A percentile compares a stretch with the other conserved stretches of the same genome.
Conservation (phyloP, 2,113 vertebrate genomes). For the Oncorhynchus mykiss region DNA sequence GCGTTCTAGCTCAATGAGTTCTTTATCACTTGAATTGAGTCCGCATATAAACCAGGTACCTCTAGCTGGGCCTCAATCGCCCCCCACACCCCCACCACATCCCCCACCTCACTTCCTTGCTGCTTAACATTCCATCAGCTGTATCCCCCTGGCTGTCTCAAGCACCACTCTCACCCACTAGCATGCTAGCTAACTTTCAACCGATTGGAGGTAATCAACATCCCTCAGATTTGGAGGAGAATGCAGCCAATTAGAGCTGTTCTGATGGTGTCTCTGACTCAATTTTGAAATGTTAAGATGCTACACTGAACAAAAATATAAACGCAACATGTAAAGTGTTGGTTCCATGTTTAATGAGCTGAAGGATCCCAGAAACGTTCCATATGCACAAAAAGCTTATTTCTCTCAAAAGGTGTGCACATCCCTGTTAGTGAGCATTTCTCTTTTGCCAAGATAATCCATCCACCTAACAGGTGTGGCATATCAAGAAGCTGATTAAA, state of each 20-base stretch:
- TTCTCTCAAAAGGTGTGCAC: too few species aligned
- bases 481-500: too few species aligned
- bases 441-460: too few species aligned
- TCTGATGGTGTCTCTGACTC: not conserved
- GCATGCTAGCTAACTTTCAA: too few species aligned
- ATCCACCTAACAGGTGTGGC: too few species aligned
- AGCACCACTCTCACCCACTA: not conserved
- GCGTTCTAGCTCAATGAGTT: conserved; percentile 97
- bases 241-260: not conserved
- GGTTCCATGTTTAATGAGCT: too few species aligned
- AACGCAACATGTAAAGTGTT: too few species aligned
- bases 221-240: not conserved
- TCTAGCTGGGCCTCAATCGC: conserved; percentile 73
- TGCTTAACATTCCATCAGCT: not conserved
- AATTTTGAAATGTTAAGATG: too few species aligned
- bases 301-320: too few species aligned
- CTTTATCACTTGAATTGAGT: conserved; percentile 97
- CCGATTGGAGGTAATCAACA: not conserved
- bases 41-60: conserved; percentile 97
- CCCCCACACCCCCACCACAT: conserved; percentile 21
- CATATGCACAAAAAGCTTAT: too few species aligned
- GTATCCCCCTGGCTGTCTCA: not conserved
- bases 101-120: not conserved
- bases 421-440: too few species aligned
- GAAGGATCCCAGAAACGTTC: too few species aligned